These are phyloP conservation scores for Loriculus beryllinus DNA, from an alignment of 2,797 vertebrate genomes.

Conservation along the genomic window DNA sequence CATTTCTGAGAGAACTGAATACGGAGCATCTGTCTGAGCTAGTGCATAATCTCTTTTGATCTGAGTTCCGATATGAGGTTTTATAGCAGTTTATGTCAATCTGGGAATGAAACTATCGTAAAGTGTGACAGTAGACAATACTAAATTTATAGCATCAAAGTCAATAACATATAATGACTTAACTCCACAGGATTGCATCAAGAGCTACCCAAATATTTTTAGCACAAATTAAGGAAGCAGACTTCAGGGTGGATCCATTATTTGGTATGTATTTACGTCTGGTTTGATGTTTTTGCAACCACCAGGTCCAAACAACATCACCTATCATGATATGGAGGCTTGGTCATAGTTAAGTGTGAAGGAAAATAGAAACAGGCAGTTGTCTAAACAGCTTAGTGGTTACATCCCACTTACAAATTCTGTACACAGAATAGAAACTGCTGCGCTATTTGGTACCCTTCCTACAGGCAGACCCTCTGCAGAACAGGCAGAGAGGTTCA, in stretches of 20 bases:
- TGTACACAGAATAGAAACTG: neutral
- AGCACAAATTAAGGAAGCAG: neutral
- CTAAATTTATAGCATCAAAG: slow-evolving; percentile 11
- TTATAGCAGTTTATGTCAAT: slow-evolving; percentile 30
- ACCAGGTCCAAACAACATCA: neutral
- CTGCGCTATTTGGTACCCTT: neutral
- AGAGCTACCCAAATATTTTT: slow-evolving; percentile 21
- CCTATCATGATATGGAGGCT: neutral
- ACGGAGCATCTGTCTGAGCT: slow-evolving; percentile 39
- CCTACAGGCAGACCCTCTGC: neutral
- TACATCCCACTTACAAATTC: neutral
- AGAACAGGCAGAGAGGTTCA: neutral
- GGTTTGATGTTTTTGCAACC: neutral
- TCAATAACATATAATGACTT: neutral
- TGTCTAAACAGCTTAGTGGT: neutral
- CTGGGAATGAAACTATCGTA: neutral
- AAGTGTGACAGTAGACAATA: slow-evolving; percentile 16
- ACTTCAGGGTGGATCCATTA: neutral
- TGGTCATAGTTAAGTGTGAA: neutral
- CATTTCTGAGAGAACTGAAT: slow-evolving; percentile 31
- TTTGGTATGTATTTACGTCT: slow-evolving; percentile 8
- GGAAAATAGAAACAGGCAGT: neutral
- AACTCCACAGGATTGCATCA: neutral
- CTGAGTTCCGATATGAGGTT: slow-evolving; percentile 32
- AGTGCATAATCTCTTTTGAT: slow-evolving; percentile 34